Evolutionary conservation across 2,113 vertebrate genomes (phyloP).

Genomic region (Microtus pennsylvanicus): DNA sequence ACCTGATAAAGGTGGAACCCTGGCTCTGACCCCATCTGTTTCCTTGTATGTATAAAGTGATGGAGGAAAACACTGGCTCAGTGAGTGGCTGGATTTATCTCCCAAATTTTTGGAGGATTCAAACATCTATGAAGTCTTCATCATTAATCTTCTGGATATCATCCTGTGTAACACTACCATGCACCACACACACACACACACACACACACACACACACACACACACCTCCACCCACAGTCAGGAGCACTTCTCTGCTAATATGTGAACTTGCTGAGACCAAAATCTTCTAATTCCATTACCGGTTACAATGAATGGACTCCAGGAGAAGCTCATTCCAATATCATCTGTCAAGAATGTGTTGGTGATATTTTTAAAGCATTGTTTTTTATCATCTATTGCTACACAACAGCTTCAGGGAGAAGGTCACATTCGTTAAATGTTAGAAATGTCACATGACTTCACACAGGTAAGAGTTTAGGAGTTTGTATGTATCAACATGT

Average conservation of each 20-base stretch:
- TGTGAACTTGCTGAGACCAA: slow-evolving; percentile 25
- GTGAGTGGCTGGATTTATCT: neutral
- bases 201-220: neutral
- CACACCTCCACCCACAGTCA: neutral
- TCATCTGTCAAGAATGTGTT: slow-evolving; percentile 67
- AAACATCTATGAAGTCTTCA: slow-evolving; percentile 7
- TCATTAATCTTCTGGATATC: neutral
- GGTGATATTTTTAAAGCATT: slow-evolving; percentile 56
- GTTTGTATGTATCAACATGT: neutral
- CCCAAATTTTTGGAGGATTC: neutral
- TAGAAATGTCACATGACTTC: slow-evolving; percentile 58
- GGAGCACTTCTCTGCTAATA: neutral
- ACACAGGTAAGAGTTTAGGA: neutral
- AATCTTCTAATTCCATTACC: slow-evolving; percentile 55
- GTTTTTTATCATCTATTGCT: slow-evolving; percentile 49
- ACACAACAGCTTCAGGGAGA: slow-evolving; percentile 36
- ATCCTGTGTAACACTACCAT: neutral
- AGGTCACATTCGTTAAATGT: slow-evolving; percentile 68
- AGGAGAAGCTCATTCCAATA: slow-evolving; percentile 12
- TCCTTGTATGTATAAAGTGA: slow-evolving; percentile 1
- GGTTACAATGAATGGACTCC: slow-evolving; percentile 62
- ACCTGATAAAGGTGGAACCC: neutral
- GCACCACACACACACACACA: neutral
- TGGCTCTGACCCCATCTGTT: neutral
- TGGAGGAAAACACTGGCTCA: neutral